Evolutionary conservation across 2,797 vertebrate genomes (phyloP).

Genomic region (Cygnus olor): DNA sequence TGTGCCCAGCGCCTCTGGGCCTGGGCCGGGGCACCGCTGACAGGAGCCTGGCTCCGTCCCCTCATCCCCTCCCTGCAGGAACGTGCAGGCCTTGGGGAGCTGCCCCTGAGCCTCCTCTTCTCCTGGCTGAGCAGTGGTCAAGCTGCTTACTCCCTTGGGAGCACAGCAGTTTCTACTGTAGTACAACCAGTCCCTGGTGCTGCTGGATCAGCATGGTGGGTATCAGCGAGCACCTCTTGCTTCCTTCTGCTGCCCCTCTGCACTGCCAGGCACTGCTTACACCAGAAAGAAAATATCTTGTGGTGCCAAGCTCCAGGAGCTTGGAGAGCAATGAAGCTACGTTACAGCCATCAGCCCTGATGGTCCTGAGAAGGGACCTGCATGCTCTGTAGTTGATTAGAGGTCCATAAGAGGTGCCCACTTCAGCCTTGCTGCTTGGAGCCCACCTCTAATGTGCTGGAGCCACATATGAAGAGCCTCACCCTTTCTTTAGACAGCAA

Average conservation of each 20-base stretch:
- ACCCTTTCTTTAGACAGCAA: neutral
- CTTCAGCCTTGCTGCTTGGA: neutral
- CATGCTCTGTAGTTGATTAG: neutral
- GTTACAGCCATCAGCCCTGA: neutral
- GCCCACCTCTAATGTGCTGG: neutral
- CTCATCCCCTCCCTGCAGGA: no score
- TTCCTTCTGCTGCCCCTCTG: neutral
- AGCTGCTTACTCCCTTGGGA: neutral
- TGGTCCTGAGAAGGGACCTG: neutral
- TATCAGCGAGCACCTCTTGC: neutral
- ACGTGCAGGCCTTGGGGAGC: no score
- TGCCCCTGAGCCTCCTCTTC: no score
- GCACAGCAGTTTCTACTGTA: neutral
- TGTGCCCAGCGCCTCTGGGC: neutral
- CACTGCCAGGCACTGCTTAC: neutral
- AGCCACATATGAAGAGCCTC: neutral
- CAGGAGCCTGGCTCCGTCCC: no score
- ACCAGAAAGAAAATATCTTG: neutral
- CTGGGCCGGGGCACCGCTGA: no score
- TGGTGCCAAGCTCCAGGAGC: neutral
- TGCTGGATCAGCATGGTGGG: neutral
- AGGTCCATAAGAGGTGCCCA: neutral
- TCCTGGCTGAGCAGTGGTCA: neutral
- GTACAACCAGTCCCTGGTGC: neutral
- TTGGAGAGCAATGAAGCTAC: neutral